Percentiles rank a stretch among this genome's conserved stretches.
Conservation (phyloP, 2,888 invertebrate species). For the Bruchidius siliquastri region DNA sequence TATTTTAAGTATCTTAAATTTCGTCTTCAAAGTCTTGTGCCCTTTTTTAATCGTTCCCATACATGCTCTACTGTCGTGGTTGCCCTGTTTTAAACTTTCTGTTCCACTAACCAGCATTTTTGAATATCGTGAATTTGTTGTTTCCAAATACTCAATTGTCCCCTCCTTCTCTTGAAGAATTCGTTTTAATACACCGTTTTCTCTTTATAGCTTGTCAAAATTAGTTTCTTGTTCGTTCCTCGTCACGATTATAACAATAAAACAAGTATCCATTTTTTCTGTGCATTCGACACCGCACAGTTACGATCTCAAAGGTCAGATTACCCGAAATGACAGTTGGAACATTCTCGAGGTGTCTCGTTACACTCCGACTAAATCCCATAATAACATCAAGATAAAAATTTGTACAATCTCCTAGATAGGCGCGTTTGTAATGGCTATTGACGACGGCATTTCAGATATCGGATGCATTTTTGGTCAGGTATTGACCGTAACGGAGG, state of each 20-base stretch:
- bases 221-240: background rate
- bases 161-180: too few relatives aligned
- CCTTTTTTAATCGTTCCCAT: too few relatives aligned
- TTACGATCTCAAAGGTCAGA: slow-evolving; percentile 1
- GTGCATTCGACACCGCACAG: background rate
- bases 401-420: background rate
- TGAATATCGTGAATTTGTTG: too few relatives aligned
- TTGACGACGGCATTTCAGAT: background rate
- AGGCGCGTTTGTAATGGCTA: background rate
- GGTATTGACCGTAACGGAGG: too few relatives aligned
- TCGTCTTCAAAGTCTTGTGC: too few relatives aligned
- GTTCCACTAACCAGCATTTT: too few relatives aligned
- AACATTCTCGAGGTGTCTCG: background rate
- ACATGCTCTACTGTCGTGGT: too few relatives aligned
- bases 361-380: slow-evolving; percentile 1
- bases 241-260: background rate
- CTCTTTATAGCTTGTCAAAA: too few relatives aligned
- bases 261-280: background rate
- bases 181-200: too few relatives aligned
- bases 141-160: too few relatives aligned
- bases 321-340: slow-evolving; percentile 1
- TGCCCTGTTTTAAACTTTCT: too few relatives aligned
- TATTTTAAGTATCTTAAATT: too few relatives aligned
- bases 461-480: background rate
- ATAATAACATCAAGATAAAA: slow-evolving; percentile 3